Evolutionary conservation across 2,113 vertebrate genomes (phyloP), one percentile per base, ranked within the genome.

Genomic region (Lutjanus erythropterus): DNA sequence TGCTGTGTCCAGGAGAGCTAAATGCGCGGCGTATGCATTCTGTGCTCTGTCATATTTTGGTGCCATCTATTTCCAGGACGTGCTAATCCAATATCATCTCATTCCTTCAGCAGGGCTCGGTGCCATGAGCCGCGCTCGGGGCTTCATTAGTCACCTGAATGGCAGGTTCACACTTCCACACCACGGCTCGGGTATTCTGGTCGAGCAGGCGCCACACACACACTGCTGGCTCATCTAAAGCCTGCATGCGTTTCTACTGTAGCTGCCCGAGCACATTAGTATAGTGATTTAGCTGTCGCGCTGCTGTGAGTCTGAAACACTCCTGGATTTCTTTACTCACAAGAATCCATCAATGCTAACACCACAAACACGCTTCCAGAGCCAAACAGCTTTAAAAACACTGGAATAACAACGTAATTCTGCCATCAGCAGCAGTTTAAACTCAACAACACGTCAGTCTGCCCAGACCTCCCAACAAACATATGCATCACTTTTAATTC

Each of bases 91-190:
- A 29, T 64, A 76, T 55, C 68, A 83, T 77, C 55, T 59, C 29
- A 31, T 58, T 77, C 60, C 44, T 33, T 66, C 65, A 47, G 46
- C 75, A 10, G 3, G 44, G 50, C 47, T 61, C 29, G 23, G 37
- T 21, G 25, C 46, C 18, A 58, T 25, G 31, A 76, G 69, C 49
- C 50, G 72, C 9, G 58, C 10, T 66, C 9, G 31, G 77, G 59
- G 73, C 72, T 84, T 75, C 72, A 80, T 81, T 78, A 75, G 65
- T 81, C 72, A 76, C 41, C 77, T 78, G 77, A 85, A 64, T 65
- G 69, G 61, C 79, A 75, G 76, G 23, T 72, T 68, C 74, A 84
- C 42, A 69, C 33, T 31, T 67, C 18, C 59, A 81, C 44, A 59
- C 56, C 1, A 1, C 1, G 2, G 33, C 53, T 71, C 56, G 9